Conservation (phyloP, 37 sponge, comb jelly and placozoan species). For the Axinella damicornis region DNA sequence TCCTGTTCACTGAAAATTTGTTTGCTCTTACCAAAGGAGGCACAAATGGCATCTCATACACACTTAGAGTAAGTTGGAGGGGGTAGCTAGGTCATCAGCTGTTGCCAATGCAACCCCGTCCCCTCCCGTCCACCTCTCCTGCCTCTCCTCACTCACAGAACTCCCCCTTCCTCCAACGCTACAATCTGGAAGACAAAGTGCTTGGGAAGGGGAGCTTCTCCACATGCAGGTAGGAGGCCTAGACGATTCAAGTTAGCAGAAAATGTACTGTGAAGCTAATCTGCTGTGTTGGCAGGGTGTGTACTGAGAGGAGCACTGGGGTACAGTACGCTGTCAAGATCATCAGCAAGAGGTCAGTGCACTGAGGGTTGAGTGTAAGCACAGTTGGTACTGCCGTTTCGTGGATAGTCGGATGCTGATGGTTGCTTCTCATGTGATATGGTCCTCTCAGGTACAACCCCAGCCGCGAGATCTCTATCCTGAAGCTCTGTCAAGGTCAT, state of each 20-base stretch:
- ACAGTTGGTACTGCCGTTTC: neutral
- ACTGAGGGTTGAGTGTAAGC: too few species aligned
- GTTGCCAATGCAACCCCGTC: too few species aligned
- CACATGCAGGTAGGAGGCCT: conserved; percentile 57
- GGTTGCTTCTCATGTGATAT: too few species aligned
- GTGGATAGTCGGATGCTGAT: neutral
- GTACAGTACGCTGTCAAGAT: conserved; percentile 96
- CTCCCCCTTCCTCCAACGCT: conserved; percentile 82
- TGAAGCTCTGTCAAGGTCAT: conserved; percentile 92
- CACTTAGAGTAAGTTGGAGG: conserved; percentile 32
- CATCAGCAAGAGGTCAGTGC: conserved; percentile 80
- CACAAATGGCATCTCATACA: conserved; percentile 13
- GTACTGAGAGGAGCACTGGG: conserved; percentile 79
- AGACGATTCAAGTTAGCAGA: neutral
- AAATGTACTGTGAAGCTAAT: too few species aligned
- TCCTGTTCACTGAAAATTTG: conserved; percentile 82
- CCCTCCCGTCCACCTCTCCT: too few species aligned
- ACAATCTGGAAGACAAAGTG: conserved; percentile 67
- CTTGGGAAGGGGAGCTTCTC: conserved; percentile 92
- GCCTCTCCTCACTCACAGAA: conserved; percentile 45
- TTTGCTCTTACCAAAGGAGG: conserved; percentile 32
- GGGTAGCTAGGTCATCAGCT: neutral
- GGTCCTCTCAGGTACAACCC: conserved; percentile 57
- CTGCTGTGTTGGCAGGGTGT: conserved; percentile 54
- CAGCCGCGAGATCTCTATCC: conserved; percentile 75